A percentile compares a stretch with the other conserved stretches of the same genome.
These are phyloP conservation scores for Cyprinella venusta DNA, from an alignment of 2,797 vertebrate species.

Conservation along the genomic window DNA sequence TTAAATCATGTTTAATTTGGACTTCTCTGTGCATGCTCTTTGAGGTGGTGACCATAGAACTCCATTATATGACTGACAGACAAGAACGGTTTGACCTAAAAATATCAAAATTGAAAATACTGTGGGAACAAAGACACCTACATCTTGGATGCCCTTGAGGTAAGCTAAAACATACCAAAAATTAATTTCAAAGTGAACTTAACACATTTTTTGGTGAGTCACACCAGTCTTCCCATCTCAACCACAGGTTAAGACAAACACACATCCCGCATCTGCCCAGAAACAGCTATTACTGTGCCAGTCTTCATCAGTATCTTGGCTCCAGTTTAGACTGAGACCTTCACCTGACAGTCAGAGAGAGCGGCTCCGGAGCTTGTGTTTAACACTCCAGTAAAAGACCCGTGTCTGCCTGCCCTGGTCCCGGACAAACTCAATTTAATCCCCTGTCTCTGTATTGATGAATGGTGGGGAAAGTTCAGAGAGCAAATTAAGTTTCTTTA, in stretches of 20 bases:
- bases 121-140: no score
- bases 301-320: constrained; percentile 53
- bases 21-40: no score
- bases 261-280: neutral
- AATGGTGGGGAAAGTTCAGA: constrained; percentile 54
- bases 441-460: constrained; percentile 57
- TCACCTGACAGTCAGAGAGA: constrained; percentile 47
- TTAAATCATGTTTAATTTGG: no score
- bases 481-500: constrained; percentile 55
- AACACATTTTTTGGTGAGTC: neutral
- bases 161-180: no score
- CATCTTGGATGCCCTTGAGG: no score
- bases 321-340: constrained; percentile 31
- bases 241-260: constrained; percentile 24
- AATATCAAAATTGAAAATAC: no score
- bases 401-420: constrained; percentile 7
- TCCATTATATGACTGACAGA: no score
- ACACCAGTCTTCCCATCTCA: constrained; percentile 9
- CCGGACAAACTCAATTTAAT: constrained; percentile 52
- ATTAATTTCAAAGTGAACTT: no score
- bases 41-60: no score
- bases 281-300: constrained; percentile 50
- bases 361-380: constrained; percentile 29
- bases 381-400: constrained; percentile 53
- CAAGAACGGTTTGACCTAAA: no score